These are phyloP conservation scores for Pseudotriccus pelzelni DNA, from an alignment of 2,797 vertebrate species.

Conservation along the genomic window DNA sequence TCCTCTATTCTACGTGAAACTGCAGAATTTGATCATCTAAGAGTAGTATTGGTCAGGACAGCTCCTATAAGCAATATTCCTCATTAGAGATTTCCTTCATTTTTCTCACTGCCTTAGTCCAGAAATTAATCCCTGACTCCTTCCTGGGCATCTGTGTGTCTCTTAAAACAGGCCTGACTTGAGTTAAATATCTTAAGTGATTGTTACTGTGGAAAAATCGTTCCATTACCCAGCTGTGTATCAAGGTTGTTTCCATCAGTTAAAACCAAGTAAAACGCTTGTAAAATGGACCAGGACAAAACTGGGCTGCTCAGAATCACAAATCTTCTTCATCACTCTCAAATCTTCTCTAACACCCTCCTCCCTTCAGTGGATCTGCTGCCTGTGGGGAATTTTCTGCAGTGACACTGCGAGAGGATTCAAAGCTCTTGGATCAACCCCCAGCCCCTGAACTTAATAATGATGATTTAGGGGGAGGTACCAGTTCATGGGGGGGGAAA, in stretches of 20 bases:
- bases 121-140: neutral
- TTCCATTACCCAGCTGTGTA: neutral
- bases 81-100: neutral
- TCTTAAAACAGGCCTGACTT: neutral
- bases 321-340: no score
- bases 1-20: neutral
- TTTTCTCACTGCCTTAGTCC: neutral
- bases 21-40: neutral
- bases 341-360: neutral
- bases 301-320: neutral
- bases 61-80: neutral
- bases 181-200: neutral
- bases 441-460: neutral
- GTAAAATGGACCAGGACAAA: neutral
- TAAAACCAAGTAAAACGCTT: neutral
- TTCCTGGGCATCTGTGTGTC: neutral
- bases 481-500: neutral
- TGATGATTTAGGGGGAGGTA: neutral
- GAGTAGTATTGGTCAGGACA: neutral
- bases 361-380: neutral
- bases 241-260: neutral
- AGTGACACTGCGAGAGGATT: neutral
- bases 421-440: neutral
- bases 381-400: neutral
- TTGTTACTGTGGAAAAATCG: neutral